Evolutionary conservation across 2,797 vertebrate species (phyloP).

Genomic region (Jordanella pulchra): DNA sequence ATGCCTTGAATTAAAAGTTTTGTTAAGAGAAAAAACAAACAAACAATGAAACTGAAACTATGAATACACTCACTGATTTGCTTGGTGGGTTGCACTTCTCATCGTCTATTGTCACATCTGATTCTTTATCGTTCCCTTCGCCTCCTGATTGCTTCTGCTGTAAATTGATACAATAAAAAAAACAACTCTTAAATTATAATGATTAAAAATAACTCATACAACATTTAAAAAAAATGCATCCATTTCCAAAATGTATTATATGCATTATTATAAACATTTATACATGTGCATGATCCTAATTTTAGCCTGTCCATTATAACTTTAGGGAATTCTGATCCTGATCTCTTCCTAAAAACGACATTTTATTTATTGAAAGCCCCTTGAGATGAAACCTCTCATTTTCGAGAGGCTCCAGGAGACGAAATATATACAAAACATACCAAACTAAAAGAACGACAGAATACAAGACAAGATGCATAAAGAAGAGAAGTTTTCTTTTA

Average conservation of each 20-base stretch:
- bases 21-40: not conserved
- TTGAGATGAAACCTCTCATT: too few species aligned
- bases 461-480: not conserved
- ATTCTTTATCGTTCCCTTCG: conserved; percentile 25
- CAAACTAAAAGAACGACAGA: too few species aligned
- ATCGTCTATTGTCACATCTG: conserved; percentile 11
- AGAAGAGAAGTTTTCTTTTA: not conserved
- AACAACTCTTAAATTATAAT: not conserved
- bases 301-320: not conserved
- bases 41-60: not conserved
- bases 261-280: too few species aligned
- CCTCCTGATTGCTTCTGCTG: conserved; percentile 45
- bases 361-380: too few species aligned
- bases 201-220: not conserved
- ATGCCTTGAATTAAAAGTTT: not conserved
- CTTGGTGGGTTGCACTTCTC: conserved; percentile 14
- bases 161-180: conserved; percentile 5
- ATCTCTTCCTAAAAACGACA: not conserved
- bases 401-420: too few species aligned
- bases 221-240: not conserved
- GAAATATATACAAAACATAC: too few species aligned
- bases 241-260: too few species aligned
- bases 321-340: not conserved
- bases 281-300: not conserved
- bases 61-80: conserved; percentile 39